Evolutionary conservation across 2,888 invertebrate genomes (phyloP).

Genomic region (Nycteola revayana): DNA sequence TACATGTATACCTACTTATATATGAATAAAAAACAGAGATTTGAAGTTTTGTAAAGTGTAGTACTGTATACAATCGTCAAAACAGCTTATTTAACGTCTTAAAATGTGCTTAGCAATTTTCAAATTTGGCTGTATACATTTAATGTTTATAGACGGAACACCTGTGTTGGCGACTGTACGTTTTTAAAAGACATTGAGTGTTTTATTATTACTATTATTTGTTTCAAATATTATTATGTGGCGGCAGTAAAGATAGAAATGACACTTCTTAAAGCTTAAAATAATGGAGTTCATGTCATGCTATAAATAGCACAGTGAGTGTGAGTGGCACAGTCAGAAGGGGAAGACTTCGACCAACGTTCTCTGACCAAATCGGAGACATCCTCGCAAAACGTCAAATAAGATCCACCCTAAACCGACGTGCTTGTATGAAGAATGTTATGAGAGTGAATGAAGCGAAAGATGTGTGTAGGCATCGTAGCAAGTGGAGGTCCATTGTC

Average conservation of each 20-base stretch:
- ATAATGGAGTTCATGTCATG: too few species aligned
- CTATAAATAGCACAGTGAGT: too few species aligned
- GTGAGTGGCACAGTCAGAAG: too few species aligned
- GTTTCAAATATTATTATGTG: constrained; percentile 12
- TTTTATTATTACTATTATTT: constrained; percentile 20
- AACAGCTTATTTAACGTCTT: constrained; percentile 19
- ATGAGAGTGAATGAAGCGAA: too few species aligned
- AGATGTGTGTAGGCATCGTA: too few species aligned
- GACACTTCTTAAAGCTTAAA: too few species aligned
- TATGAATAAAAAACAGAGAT: constrained; percentile 17
- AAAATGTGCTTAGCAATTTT: constrained; percentile 16
- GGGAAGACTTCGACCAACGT: too few species aligned
- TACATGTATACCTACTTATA: background rate
- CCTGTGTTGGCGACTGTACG: constrained; percentile 38
- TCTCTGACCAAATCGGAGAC: too few species aligned
- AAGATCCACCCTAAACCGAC: too few species aligned
- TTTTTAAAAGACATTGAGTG: constrained; percentile 45
- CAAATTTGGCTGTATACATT: constrained; percentile 24
- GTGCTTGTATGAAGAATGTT: too few species aligned
- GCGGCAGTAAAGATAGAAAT: constrained; percentile 18
- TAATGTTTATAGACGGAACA: constrained; percentile 20
- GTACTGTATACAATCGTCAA: constrained; percentile 19
- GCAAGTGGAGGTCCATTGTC: too few species aligned
- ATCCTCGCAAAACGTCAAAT: too few species aligned
- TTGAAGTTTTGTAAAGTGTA: constrained; percentile 15